Percentiles rank a stretch among this genome's conserved stretches.
phyloP scores from a whole-genome alignment of 2,113 vertebrate genomes.

The Lucifuga dentata region DNA sequence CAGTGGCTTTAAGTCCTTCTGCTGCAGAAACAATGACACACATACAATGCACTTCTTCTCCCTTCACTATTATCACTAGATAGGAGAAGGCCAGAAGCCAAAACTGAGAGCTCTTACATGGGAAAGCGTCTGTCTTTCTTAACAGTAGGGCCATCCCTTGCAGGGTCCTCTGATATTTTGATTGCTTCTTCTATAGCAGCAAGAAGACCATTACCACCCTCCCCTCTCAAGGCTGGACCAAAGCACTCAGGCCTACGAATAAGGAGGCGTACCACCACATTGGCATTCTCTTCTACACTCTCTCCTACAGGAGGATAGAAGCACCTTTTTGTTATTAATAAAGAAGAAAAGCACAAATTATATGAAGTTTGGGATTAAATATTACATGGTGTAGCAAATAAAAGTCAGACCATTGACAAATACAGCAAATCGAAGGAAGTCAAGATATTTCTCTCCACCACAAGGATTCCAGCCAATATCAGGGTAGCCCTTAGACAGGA shows the following conservation, averaged over 20 bases:
- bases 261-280: conserved; percentile 92
- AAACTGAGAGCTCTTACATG: conserved; percentile 69
- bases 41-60: neutral
- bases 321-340: neutral
- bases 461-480: conserved; percentile 96
- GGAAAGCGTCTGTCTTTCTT: conserved; percentile 90
- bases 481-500: conserved; percentile 92
- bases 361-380: neutral
- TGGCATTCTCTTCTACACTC: conserved; percentile 94
- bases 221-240: conserved; percentile 90
- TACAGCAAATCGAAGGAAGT: conserved; percentile 93
- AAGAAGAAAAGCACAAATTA: neutral
- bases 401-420: conserved; percentile 90
- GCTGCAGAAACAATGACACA: neutral
- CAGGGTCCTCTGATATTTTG: conserved; percentile 94
- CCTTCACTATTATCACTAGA: neutral
- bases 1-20: neutral
- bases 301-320: conserved; percentile 79
- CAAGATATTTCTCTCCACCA: conserved; percentile 92
- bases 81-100: neutral
- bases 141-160: conserved; percentile 89
- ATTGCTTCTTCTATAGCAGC: conserved; percentile 94
- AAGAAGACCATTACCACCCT: conserved; percentile 91
- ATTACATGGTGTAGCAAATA: neutral
- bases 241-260: conserved; percentile 94